These are phyloP conservation scores for Cervus canadensis DNA, from an alignment of 2,113 vertebrate genomes.

Conservation along the genomic window DNA sequence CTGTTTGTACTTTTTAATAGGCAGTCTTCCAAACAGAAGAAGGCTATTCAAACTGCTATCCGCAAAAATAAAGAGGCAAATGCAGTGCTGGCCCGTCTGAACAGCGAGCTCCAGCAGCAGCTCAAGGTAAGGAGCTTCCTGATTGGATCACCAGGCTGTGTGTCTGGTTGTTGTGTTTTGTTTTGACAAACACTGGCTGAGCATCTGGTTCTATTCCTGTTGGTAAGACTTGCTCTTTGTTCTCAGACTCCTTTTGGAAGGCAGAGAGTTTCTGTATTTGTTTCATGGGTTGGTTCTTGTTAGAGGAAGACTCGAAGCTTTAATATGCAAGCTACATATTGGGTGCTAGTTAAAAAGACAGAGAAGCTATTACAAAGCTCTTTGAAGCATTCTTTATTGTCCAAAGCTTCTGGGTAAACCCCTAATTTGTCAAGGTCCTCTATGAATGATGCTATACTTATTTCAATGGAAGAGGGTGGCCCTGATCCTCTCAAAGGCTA, in stretches of 20 bases:
- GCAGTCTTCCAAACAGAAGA: conserved; percentile 91
- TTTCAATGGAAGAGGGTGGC: neutral
- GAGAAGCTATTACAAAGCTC: neutral
- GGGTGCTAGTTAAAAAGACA: neutral
- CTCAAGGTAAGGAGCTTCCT: conserved; percentile 88
- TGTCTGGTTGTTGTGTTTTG: neutral
- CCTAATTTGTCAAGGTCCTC: neutral
- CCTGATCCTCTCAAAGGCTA: neutral
- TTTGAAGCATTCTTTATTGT: neutral
- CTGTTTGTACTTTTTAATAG: conserved; percentile 80
- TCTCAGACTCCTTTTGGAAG: conserved; percentile 9
- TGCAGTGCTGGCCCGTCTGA: conserved; percentile 93
- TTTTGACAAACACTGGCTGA: neutral
- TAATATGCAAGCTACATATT: neutral
- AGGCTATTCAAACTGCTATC: conserved; percentile 94
- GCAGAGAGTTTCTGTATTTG: neutral
- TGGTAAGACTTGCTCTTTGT: conserved; percentile 24
- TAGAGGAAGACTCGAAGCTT: neutral
- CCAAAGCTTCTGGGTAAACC: neutral
- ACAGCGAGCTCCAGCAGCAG: conserved; percentile 97
- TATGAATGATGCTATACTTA: neutral
- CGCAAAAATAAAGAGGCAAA: conserved; percentile 97
- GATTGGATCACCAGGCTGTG: neutral
- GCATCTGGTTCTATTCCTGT: neutral
- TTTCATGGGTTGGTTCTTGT: neutral